These are phyloP conservation scores for Eleutherodactylus coqui DNA, from an alignment of 2,797 vertebrate genomes.

Conservation along the genomic window DNA sequence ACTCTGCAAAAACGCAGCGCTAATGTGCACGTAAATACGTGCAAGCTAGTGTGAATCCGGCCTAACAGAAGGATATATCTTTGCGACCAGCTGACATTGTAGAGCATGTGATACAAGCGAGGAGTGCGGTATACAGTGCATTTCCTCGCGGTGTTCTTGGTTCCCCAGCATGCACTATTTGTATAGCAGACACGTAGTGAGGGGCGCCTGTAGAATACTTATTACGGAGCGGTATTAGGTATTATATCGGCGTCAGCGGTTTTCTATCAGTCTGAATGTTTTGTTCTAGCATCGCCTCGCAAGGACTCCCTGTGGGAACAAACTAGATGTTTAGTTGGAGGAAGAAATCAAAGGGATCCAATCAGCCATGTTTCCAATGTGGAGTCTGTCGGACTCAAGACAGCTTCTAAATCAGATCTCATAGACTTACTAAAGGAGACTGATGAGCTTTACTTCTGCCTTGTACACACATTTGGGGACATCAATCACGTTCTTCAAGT, in stretches of 20 bases:
- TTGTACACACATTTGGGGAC: background rate
- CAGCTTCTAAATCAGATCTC: conserved; percentile 45
- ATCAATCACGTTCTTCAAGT: background rate
- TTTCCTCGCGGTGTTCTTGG: background rate
- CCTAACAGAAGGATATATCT: too few relatives aligned
- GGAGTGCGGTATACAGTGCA: background rate
- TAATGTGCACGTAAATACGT: too few relatives aligned
- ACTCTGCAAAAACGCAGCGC: too few relatives aligned
- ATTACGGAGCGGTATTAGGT: conserved; percentile 26
- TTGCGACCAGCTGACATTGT: too few relatives aligned
- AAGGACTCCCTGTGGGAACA: conserved; percentile 53
- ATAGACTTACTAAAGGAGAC: conserved; percentile 13
- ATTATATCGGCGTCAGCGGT: conserved; percentile 51
- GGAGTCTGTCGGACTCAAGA: background rate
- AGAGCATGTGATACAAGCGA: background rate
- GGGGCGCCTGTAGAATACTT: conserved; percentile 46
- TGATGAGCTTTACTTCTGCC: background rate
- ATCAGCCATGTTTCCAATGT: conserved; percentile 36
- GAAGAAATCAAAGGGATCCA: conserved; percentile 50
- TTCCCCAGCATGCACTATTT: conserved; percentile 11
- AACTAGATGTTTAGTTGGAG: conserved; percentile 44
- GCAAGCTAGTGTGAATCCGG: too few relatives aligned
- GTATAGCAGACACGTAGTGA: conserved; percentile 47
- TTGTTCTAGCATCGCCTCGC: conserved; percentile 33
- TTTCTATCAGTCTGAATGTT: conserved; percentile 46